Evolutionary conservation across 2,797 vertebrate species (phyloP).

Genomic region (Onychomys torridus): DNA sequence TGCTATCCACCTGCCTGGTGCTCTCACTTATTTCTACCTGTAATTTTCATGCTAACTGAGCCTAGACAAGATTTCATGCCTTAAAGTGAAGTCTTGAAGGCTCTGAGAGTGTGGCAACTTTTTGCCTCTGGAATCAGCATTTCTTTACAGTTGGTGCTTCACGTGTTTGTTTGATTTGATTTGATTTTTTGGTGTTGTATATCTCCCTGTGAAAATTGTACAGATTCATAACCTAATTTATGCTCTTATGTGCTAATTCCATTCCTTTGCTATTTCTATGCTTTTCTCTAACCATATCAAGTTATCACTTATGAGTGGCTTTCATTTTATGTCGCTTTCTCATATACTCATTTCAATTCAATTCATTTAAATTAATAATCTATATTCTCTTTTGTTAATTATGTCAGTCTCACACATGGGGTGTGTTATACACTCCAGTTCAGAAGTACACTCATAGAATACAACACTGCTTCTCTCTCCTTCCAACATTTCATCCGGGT

Average conservation of each 20-base stretch:
- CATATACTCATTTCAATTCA: neutral
- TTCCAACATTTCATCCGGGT: constrained; percentile 35
- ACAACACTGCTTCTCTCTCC: constrained; percentile 32
- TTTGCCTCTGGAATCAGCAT: neutral
- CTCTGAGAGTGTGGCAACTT: constrained; percentile 14
- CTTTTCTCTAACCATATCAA: neutral
- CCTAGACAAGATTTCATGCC: constrained; percentile 32
- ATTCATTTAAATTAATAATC: neutral
- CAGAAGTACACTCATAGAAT: neutral
- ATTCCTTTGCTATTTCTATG: neutral
- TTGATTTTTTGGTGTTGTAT: neutral
- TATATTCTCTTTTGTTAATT: neutral
- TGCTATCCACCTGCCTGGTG: constrained; percentile 16
- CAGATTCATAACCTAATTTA: neutral
- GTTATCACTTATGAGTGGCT: neutral
- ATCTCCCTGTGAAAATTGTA: neutral
- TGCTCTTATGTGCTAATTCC: neutral
- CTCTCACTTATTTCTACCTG: constrained; percentile 41
- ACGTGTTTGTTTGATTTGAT: neutral
- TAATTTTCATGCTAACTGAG: constrained; percentile 34
- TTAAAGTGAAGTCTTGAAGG: constrained; percentile 27
- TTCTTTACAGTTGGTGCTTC: constrained; percentile 47
- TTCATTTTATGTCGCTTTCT: neutral
- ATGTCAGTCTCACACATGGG: neutral
- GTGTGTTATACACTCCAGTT: neutral